Percentiles rank a stretch among this genome's conserved stretches.
phyloP scores from a whole-genome alignment of 1,140 invertebrate genomes.

The Heliconius congener region DNA sequence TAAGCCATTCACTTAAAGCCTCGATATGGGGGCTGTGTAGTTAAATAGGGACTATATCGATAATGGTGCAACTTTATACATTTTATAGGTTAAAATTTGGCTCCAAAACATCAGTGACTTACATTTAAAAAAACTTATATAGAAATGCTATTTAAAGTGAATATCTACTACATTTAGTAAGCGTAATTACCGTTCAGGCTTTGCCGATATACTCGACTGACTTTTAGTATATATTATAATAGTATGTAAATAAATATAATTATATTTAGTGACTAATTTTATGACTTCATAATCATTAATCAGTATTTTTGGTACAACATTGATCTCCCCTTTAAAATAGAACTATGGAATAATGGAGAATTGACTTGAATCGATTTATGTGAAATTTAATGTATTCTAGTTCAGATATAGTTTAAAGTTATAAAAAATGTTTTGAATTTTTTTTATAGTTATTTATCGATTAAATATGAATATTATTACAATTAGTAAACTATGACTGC shows the following conservation, averaged over 20 bases:
- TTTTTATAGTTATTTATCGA: background rate
- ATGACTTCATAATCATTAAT: slow-evolving; percentile 15
- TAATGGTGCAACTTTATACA: background rate
- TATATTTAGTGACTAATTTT: slow-evolving; percentile 45
- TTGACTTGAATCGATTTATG: background rate
- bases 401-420: background rate
- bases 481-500: slow-evolving; percentile 56
- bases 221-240: slow-evolving; percentile 3
- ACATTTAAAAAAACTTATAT: background rate
- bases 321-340: background rate
- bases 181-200: slow-evolving; percentile 68
- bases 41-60: background rate
- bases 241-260: slow-evolving; percentile 3
- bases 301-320: slow-evolving; percentile 14
- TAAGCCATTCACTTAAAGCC: background rate
- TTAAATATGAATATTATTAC: background rate
- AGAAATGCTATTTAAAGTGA: slow-evolving; percentile 24
- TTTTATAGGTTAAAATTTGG: slow-evolving; percentile 5
- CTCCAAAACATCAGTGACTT: background rate
- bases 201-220: slow-evolving; percentile 22
- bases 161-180: slow-evolving; percentile 62
- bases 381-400: background rate
- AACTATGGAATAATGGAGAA: background rate
- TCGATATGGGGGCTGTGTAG: background rate
- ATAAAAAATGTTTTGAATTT: background rate